Evolutionary conservation across 2,113 vertebrate species (phyloP), one percentile per base, ranked within the genome.

Genomic region (Pomatostomus ruficeps): DNA sequence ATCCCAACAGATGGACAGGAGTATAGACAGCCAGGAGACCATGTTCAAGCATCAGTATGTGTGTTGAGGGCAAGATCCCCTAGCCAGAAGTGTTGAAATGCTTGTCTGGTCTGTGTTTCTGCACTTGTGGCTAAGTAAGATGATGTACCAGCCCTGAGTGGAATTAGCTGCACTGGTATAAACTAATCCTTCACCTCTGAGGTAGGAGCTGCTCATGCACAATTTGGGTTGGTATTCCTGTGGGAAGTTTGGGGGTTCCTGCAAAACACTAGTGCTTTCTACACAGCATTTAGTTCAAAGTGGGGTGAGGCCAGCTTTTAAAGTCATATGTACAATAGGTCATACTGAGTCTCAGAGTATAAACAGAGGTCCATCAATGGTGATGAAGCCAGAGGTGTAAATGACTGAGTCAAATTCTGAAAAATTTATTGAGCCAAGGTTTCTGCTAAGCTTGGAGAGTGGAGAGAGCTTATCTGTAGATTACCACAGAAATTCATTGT

Each of bases 1-100:
- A 98, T 89, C 43, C 80, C 73, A 97, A 95, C 98, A 98, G 98
- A 98, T 98, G 98, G 97, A 96, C 96, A 95, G 94, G 89, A 95
- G 76, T 51, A 76, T 77, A 97, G 97, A 94, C 97, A 96, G 97
- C 96, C 95, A 97, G 96, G 96, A 97, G 96, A 97, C 86, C 95
- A 88, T 97, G 97, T 94, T 93, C 79, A 93, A 97, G 92, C 94
- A 94, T 96, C 95, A 95, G 87, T 92, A 84, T 91, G 82, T 95
- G 84, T 93, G 95, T 96, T 58, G 94, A 97, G 97, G 97, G 96
- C 35, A 72, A 85, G 96, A 82, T 96, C 96, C 96, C 95, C 79
- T 92, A 96, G 88, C 91, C 84, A 82, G 88, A 75, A 96, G 89
- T 92, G 77, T 89, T 96, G 95, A 96, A 97, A 96, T 57, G 33